Evolutionary conservation across 2,797 vertebrate species (phyloP).

Genomic region (Gobio occitaniae): DNA sequence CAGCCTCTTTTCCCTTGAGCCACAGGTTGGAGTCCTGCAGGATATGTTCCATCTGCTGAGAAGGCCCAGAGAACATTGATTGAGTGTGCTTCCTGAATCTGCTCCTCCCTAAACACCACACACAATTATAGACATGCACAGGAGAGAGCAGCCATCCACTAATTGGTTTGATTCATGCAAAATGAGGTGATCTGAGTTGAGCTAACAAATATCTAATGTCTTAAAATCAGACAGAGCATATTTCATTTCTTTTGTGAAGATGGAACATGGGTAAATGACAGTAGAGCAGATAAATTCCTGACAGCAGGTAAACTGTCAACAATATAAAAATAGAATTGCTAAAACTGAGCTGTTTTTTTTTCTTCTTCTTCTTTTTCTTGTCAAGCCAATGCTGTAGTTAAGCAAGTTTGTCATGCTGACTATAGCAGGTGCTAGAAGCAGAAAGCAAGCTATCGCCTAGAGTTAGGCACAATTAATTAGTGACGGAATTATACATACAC

Average conservation of each 20-base stretch:
- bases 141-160: slow-evolving; percentile 44
- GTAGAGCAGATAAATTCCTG: not conserved
- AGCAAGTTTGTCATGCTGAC: slow-evolving; percentile 32
- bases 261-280: not conserved
- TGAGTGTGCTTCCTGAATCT: slow-evolving; percentile 33
- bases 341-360: not conserved
- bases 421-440: slow-evolving; percentile 33
- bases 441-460: slow-evolving; percentile 35
- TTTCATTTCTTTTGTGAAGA: not conserved
- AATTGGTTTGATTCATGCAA: slow-evolving; percentile 57
- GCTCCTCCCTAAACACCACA: slow-evolving; percentile 39
- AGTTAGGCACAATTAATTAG: slow-evolving; percentile 53
- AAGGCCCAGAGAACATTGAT: slow-evolving; percentile 50
- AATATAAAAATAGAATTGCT: slow-evolving; percentile 2
- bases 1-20: slow-evolving; percentile 37
- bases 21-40: slow-evolving; percentile 39
- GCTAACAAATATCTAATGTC: slow-evolving; percentile 40
- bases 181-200: slow-evolving; percentile 32
- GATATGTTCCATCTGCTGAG: slow-evolving; percentile 48
- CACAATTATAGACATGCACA: slow-evolving; percentile 46
- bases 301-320: not conserved
- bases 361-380: not conserved
- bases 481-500: slow-evolving; percentile 35
- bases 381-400: slow-evolving; percentile 30
- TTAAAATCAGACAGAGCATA: slow-evolving; percentile 24